phyloP scores from a whole-genome alignment of 2,888 invertebrate genomes.

The Cyclophora punctaria region DNA sequence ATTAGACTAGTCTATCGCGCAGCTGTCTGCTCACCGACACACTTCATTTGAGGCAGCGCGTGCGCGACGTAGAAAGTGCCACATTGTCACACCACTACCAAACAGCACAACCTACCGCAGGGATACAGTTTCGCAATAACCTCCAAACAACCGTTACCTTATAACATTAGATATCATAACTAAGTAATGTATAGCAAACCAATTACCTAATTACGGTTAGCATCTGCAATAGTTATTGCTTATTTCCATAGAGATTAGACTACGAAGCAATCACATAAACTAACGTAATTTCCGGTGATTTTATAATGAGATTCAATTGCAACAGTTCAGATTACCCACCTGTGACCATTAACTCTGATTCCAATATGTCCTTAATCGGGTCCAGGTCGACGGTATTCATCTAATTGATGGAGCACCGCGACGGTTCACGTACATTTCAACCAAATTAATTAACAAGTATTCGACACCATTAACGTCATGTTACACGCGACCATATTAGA shows the following conservation, averaged over 20 bases:
- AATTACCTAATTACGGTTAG: not conserved
- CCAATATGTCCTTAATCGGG: too few species aligned
- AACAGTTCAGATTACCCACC: conserved; percentile 25
- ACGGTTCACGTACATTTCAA: not conserved
- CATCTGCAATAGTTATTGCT: conserved; percentile 25
- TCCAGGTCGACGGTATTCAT: too few species aligned
- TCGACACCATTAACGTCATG: conserved; percentile 42
- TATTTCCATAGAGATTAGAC: conserved; percentile 33
- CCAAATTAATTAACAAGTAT: conserved; percentile 36
- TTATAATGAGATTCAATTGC: conserved; percentile 41
- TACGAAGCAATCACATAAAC: conserved; percentile 37
- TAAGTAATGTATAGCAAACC: not conserved
- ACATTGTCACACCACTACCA: conserved; percentile 42
- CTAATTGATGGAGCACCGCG: not conserved
- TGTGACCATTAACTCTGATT: too few species aligned
- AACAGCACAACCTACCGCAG: conserved; percentile 14
- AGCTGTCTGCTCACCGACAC: conserved; percentile 69
- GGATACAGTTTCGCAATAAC: conserved; percentile 12
- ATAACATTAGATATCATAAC: not conserved
- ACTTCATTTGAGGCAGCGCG: conserved; percentile 69
- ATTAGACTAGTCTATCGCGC: conserved; percentile 63
- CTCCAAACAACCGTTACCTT: not conserved
- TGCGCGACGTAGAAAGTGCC: conserved; percentile 67
- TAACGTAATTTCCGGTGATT: conserved; percentile 53
- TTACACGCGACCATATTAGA: conserved; percentile 34